phyloP scores from a whole-genome alignment of 2,888 invertebrate genomes.

The Reticulitermes lucifugus region DNA sequence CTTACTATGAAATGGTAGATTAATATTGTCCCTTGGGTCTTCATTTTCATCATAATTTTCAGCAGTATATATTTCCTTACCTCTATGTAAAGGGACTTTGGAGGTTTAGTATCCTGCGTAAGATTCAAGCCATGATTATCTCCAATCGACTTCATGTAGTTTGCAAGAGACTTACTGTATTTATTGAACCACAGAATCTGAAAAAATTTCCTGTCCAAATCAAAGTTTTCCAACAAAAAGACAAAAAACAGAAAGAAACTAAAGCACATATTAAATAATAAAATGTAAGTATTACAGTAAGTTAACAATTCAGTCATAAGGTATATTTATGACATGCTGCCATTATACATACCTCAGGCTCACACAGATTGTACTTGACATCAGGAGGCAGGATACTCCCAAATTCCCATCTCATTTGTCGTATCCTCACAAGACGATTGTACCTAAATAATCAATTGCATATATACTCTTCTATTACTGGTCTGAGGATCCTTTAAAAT shows the following conservation, averaged over 20 bases:
- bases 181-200: constrained; percentile 85
- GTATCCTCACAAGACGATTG: constrained; percentile 82
- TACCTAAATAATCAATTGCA: constrained; percentile 64
- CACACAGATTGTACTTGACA: constrained; percentile 79
- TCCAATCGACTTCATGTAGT: constrained; percentile 91
- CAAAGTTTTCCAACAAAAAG: not conserved
- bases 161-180: constrained; percentile 87
- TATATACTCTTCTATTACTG: too few relatives aligned
- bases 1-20: too few relatives aligned
- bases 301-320: not conserved
- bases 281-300: not conserved
- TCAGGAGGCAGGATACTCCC: constrained; percentile 92
- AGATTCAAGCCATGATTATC: constrained; percentile 87
- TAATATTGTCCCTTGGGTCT: too few relatives aligned
- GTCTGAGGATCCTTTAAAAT: too few relatives aligned
- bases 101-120: constrained; percentile 88
- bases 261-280: not conserved
- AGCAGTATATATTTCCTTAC: constrained; percentile 64
- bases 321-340: not conserved
- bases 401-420: constrained; percentile 94
- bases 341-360: constrained; percentile 72
- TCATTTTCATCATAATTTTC: too few relatives aligned
- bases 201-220: constrained; percentile 11
- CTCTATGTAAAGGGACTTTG: constrained; percentile 92
- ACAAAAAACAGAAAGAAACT: not conserved